Conservation (phyloP, 2,113 vertebrate genomes). For the Perca fluviatilis region DNA sequence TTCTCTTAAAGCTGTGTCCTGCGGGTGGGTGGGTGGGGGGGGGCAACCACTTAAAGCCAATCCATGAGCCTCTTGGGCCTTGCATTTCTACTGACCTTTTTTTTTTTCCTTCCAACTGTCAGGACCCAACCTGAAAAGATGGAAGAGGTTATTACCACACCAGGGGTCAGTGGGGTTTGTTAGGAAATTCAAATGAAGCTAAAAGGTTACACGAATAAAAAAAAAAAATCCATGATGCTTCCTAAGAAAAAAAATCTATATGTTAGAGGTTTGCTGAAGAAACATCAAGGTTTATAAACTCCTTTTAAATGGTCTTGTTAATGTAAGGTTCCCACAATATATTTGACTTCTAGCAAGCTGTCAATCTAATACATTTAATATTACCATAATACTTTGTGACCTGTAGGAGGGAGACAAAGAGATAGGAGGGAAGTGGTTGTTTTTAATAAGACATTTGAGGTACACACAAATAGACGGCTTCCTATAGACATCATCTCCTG, state of each 20-base stretch:
- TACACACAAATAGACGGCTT: slow-evolving; percentile 43
- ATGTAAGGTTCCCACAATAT: background rate
- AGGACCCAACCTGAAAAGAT: slow-evolving; percentile 19
- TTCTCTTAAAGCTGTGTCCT: slow-evolving; percentile 60
- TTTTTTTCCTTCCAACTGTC: background rate
- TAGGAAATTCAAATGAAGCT: background rate
- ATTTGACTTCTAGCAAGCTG: background rate
- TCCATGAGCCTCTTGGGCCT: slow-evolving; percentile 24
- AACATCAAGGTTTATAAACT: background rate
- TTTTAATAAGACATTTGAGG: slow-evolving; percentile 47
- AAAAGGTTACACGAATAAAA: background rate
- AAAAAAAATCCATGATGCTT: background rate
- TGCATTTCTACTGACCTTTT: slow-evolving; percentile 59
- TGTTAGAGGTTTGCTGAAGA: background rate
- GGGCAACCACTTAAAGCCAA: slow-evolving; percentile 52
- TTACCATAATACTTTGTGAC: no score
- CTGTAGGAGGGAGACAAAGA: slow-evolving; percentile 16
- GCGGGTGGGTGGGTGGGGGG: background rate
- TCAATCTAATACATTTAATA: slow-evolving; percentile 10
- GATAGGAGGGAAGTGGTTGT: background rate
- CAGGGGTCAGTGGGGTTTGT: slow-evolving; percentile 13
- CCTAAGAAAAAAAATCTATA: background rate
- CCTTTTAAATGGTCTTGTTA: background rate
- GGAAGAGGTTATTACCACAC: background rate
- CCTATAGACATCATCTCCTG: slow-evolving; percentile 35